Evolutionary conservation across 2,797 vertebrate species (phyloP).

Genomic region (Phataginus tetradactyla): DNA sequence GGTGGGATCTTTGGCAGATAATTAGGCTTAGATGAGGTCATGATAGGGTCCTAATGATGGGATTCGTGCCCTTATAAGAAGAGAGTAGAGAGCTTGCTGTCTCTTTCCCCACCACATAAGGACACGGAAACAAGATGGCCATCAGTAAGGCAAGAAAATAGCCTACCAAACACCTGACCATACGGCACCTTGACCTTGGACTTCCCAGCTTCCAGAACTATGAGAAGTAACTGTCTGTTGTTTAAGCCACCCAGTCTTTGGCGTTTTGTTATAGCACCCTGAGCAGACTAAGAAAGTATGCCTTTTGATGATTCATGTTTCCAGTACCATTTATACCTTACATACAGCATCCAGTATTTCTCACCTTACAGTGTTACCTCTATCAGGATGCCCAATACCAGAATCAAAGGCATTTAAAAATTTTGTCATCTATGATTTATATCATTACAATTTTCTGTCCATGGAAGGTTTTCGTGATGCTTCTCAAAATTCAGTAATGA

Average conservation of each 20-base stretch:
- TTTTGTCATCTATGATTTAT: conserved; percentile 81
- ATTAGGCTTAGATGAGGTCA: background rate
- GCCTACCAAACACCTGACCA: background rate
- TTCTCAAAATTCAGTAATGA: conserved; percentile 82
- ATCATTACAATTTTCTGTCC: conserved; percentile 79
- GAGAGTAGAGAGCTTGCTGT: background rate
- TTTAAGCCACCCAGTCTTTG: background rate
- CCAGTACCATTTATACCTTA: conserved; percentile 81
- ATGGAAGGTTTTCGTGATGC: conserved; percentile 73
- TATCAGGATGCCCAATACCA: conserved; percentile 65
- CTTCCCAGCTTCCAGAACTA: background rate
- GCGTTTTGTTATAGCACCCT: background rate
- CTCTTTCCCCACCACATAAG: background rate
- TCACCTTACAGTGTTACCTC: conserved; percentile 83
- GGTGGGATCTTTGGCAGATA: background rate
- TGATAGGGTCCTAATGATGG: background rate
- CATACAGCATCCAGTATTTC: conserved; percentile 82
- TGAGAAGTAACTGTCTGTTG: background rate
- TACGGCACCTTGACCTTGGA: background rate
- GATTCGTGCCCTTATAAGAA: background rate
- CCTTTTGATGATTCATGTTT: conserved; percentile 72
- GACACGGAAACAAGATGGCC: background rate
- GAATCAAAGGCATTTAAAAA: conserved; percentile 82
- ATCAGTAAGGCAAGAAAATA: background rate
- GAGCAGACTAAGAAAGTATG: background rate